Conservation (phyloP, 2,888 invertebrate species). For the Hanleya hanleyi region DNA sequence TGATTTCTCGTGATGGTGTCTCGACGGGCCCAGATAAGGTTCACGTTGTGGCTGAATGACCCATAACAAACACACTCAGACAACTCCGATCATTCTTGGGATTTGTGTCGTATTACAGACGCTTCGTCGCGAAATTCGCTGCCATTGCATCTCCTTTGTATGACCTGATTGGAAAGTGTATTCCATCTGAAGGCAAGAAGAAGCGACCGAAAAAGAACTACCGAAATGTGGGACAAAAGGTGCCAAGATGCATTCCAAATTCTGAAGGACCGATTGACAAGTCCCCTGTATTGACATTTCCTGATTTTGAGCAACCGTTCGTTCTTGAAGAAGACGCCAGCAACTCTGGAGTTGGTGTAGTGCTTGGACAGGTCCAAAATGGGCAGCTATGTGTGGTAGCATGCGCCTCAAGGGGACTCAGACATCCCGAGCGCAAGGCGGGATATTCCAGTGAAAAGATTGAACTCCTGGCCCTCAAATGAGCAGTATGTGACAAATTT, state of each 20-base stretch:
- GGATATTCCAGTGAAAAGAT: slow-evolving; percentile 32
- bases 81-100: slow-evolving; percentile 31
- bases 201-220: not conserved
- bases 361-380: slow-evolving; percentile 22
- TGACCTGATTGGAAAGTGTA: slow-evolving; percentile 10
- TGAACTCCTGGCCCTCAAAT: slow-evolving; percentile 37
- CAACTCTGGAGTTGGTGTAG: slow-evolving; percentile 23
- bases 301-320: slow-evolving; percentile 21
- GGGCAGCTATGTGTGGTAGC: slow-evolving; percentile 28
- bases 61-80: slow-evolving; percentile 17
- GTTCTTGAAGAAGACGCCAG: slow-evolving; percentile 24
- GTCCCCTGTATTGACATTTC: slow-evolving; percentile 33
- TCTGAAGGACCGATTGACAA: slow-evolving; percentile 26
- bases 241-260: slow-evolving; percentile 29
- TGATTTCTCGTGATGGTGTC: slow-evolving; percentile 27
- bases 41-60: slow-evolving; percentile 21
- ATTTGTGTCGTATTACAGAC: slow-evolving; percentile 30
- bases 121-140: slow-evolving; percentile 29
- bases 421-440: not conserved
- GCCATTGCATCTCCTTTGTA: slow-evolving; percentile 20
- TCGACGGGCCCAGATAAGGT: slow-evolving; percentile 18
- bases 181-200: not conserved
- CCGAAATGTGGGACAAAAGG: slow-evolving; percentile 18
- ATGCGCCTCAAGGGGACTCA: slow-evolving; percentile 18
- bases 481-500: slow-evolving; percentile 37